Evolutionary conservation across 2,113 vertebrate genomes (phyloP).

Genomic region (Spilogale gracilis): DNA sequence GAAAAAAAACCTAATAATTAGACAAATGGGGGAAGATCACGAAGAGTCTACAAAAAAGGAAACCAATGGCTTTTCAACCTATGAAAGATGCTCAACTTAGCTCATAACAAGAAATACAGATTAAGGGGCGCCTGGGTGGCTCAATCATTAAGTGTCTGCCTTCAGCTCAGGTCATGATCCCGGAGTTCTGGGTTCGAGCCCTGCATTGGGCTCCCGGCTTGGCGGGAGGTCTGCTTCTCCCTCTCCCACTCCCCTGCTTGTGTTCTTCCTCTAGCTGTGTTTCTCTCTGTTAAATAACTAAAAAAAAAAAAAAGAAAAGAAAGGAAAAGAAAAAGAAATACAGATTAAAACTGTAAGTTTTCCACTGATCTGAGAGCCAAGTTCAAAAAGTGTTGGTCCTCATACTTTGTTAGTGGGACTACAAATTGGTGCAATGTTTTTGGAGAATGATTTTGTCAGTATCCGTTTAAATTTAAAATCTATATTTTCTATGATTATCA

Average conservation of each 20-base stretch:
- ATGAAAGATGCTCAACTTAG: neutral
- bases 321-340: neutral
- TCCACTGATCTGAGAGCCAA: neutral
- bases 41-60: neutral
- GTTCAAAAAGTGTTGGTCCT: neutral
- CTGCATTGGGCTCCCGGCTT: no score
- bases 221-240: no score
- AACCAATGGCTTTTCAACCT: neutral
- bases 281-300: no score
- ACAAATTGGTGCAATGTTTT: neutral
- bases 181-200: no score
- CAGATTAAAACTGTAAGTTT: neutral
- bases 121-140: neutral
- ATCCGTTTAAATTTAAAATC: slow-evolving; percentile 32
- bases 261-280: no score
- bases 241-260: no score
- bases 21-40: neutral
- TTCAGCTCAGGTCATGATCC: no score
- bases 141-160: no score
- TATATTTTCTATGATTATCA: neutral
- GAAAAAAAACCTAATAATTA: neutral
- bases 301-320: no score
- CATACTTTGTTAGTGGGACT: neutral
- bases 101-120: neutral
- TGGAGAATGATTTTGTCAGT: neutral